Evolutionary conservation across 2,797 vertebrate genomes (phyloP), one percentile per base, ranked within the genome.

Genomic region (Sebastes glaucus): DNA sequence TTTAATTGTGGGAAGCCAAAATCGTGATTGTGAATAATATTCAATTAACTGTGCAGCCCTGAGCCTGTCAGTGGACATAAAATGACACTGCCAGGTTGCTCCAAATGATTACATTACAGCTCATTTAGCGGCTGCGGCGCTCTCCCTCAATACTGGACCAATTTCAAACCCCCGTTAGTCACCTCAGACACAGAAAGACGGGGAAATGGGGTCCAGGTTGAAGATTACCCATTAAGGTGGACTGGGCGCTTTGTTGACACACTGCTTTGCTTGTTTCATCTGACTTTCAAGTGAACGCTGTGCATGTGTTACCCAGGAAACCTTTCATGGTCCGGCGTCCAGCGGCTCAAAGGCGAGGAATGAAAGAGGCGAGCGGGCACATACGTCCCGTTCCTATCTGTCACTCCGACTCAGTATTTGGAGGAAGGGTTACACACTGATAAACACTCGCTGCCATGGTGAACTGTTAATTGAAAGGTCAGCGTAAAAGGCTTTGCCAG

Each of bases 391-490:
- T 55, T 38, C 71, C 35, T 46, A 35, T 70, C 71, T 46, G 49
- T 79, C 82, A 28, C 27, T 46, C 35, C 14, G n/a, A 38, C 66
- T 71, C 28, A 23, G 63, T 28, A 22, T 71, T 67, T 46, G 11
- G 27, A 59, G 25, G 55, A 46, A 30, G 46, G 46, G 38, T n/a
- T n/a, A 35, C 33, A 30, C 18, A 4, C 49, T 11, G 56, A 87
- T 81, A 83, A 85, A 83, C 66, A 78, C 32, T 80, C 3, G 20
- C 74, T 85, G 81, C 65, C 64, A 42, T 38, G 62, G 68, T 75
- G 69, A 85, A 78, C 71, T 66, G 73, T 74, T 90, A 78, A 88
- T 86, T 87, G 67, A 89, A 89, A 88, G 84, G 87, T 86, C 78
- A 70, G 56, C 27, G 35, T 69, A 42, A 77, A 46, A 80, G 78